A percentile compares a stretch with the other conserved stretches of the same genome.
Conservation (phyloP, 2,113 vertebrate species). For the Xenopus laevis region DNA sequence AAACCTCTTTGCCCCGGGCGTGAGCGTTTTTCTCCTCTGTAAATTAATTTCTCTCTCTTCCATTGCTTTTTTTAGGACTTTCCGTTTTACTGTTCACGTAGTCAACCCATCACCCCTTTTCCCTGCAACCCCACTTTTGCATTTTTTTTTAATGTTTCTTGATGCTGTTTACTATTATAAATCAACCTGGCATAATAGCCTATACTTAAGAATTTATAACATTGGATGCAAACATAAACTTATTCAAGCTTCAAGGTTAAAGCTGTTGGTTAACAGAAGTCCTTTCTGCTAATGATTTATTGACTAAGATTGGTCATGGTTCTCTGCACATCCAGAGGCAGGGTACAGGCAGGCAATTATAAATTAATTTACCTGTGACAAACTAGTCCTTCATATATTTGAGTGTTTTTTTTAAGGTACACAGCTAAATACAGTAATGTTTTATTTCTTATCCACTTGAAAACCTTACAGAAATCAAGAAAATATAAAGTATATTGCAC, state of each 20-base stretch:
- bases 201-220: not conserved
- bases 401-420: not conserved
- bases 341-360: not conserved
- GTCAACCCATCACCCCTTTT: too few species aligned
- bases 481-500: too few species aligned
- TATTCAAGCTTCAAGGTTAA: not conserved
- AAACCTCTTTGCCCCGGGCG: too few species aligned
- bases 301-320: not conserved
- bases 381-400: not conserved
- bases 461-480: too few species aligned
- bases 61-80: too few species aligned
- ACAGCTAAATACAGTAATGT: too few species aligned
- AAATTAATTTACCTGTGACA: not conserved
- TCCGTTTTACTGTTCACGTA: too few species aligned
- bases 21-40: too few species aligned
- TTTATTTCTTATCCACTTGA: too few species aligned
- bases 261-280: not conserved
- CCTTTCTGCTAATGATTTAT: constrained; percentile 12
- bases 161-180: not conserved
- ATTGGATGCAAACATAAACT: not conserved
- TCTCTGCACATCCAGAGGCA: not conserved
- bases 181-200: not conserved
- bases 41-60: too few species aligned
- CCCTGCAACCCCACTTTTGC: too few species aligned
- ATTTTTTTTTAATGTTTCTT: too few species aligned